phyloP scores from a whole-genome alignment of 2,888 invertebrate species.

The Yponomeuta sedellus region DNA sequence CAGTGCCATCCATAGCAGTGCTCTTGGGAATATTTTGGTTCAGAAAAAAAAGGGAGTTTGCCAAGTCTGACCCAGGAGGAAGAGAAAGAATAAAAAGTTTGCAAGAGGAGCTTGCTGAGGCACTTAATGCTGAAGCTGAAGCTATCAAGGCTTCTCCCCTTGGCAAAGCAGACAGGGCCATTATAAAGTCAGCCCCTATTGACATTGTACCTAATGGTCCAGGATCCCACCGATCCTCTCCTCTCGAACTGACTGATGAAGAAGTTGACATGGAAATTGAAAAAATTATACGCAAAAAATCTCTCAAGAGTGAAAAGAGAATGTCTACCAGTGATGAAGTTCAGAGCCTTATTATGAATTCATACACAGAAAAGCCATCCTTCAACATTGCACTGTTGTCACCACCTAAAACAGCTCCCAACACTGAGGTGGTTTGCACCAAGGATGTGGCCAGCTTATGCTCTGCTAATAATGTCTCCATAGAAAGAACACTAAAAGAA shows the following conservation, averaged over 20 bases:
- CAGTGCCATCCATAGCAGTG: conserved; percentile 86
- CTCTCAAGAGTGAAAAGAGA: conserved; percentile 59
- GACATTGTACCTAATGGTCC: conserved; percentile 77
- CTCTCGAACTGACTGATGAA: conserved; percentile 78
- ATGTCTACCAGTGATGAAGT: conserved; percentile 47
- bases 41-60: conserved; percentile 85
- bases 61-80: conserved; percentile 85
- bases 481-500: background rate
- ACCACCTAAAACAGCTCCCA: background rate
- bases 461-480: background rate
- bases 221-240: conserved; percentile 73
- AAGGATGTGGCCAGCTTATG: background rate
- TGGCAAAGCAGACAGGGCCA: conserved; percentile 53
- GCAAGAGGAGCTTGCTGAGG: conserved; percentile 69
- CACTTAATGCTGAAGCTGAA: conserved; percentile 56
- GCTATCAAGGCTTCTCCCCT: conserved; percentile 61
- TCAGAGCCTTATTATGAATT: conserved; percentile 23
- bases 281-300: conserved; percentile 77
- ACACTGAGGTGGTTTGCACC: background rate
- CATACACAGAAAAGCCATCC: conserved; percentile 16
- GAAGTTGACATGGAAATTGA: conserved; percentile 82
- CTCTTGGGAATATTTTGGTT: conserved; percentile 89
- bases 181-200: conserved; percentile 81
- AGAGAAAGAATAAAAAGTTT: conserved; percentile 69
- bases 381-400: conserved; percentile 13